Conservation (phyloP, 2,888 invertebrate species). For the Flexamia atlantica region DNA sequence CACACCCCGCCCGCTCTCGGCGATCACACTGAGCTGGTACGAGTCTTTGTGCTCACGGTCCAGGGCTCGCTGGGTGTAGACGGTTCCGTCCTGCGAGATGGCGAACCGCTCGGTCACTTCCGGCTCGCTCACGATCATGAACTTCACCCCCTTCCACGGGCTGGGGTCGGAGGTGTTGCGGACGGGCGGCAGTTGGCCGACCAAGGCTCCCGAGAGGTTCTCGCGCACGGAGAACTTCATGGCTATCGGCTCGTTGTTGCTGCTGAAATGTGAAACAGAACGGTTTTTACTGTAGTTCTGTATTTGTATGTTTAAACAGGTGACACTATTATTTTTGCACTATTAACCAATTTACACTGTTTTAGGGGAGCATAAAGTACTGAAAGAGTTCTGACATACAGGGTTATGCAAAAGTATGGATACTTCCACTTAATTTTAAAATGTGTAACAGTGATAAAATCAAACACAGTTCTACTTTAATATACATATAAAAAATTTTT, state of each 20-base stretch:
- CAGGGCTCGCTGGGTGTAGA: conserved; percentile 86
- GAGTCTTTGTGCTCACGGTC: conserved; percentile 86
- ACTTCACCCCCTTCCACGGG: conserved; percentile 78
- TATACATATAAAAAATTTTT: no score
- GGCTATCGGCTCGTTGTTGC: conserved; percentile 83
- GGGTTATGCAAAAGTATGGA: no score
- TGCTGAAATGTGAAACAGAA: conserved; percentile 72
- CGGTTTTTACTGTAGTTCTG: no score
- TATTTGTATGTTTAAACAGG: no score
- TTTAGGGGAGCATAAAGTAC: no score
- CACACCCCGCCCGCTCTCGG: conserved; percentile 84
- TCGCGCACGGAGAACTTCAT: conserved; percentile 87
- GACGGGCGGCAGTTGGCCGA: conserved; percentile 80
- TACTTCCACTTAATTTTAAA: no score
- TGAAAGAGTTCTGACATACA: no score
- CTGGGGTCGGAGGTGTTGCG: conserved; percentile 71
- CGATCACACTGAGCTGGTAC: conserved; percentile 88
- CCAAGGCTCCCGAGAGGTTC: conserved; percentile 84
- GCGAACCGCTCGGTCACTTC: conserved; percentile 89
- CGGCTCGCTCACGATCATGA: conserved; percentile 89
- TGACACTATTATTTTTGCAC: no score
- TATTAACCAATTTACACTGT: no score
- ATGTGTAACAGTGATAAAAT: no score
- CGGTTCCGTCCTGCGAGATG: conserved; percentile 86
- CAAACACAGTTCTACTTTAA: no score